Evolutionary conservation across 1,140 invertebrate genomes (phyloP), one percentile per base, ranked within the genome.

Genomic region (Leptopilina clavipes): DNA sequence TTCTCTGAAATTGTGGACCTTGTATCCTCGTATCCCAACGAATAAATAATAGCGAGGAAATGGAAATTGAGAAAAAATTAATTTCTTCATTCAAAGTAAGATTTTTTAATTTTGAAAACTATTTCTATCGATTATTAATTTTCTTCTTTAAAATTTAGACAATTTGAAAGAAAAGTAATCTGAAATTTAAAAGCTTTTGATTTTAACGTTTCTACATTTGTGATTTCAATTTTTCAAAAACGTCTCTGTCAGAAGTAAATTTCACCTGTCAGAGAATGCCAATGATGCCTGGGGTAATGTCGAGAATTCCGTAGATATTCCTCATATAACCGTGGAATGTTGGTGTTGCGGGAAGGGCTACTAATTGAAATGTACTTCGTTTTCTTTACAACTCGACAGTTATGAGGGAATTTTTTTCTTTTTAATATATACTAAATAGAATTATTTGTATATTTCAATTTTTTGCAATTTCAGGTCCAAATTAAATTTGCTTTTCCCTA

Each of bases 321-420:
- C 59, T 65, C 59, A 22, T 65, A 65, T 65, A 65, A 65, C 59
- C 59, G 25, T 31, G 59, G 59, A 65, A 65, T 65, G 59, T 65
- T 31, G 22, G 19, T 37, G 19, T 59, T 65, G 22, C 22, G 59
- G 59, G 22, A 25, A 65, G 25, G 12, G 59, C 22, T 65, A n/a
- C 25, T 65, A 65, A 65, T 65, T 65, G 59, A 65, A 65, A 65
- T 65, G 22, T 65, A 65, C 19, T 65, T 22, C 22, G 25, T 65
- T 65, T 65, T 65, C 59, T 22, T 65, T n/a, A 25, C 22, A 65
- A 31, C 14, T 22, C 59, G 3, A 7, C 37, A 40, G 10, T 65
- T 31, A 65, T 65, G 25, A 12, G 14, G 6, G 1, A 31, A 31
- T 31, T 14, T 65, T 7, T 31, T 65, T 31, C 5, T 40, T 40